These are phyloP conservation scores for Drosophila greeni DNA, from an alignment of 2,888 invertebrate genomes.

Conservation along the genomic window DNA sequence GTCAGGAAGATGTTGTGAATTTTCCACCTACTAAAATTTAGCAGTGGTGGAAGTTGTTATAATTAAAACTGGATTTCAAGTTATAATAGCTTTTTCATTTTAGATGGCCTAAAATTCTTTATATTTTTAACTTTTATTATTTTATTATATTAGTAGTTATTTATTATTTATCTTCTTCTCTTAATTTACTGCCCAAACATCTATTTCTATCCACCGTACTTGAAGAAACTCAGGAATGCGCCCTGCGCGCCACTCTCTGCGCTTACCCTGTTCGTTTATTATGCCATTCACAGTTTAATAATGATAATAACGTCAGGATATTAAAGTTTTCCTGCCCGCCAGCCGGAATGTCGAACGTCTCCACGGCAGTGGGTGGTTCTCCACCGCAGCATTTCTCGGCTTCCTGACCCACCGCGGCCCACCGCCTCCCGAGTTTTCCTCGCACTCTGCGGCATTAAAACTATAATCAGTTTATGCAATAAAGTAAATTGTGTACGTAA, in stretches of 20 bases:
- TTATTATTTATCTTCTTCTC: not conserved
- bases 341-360: slow-evolving; percentile 43
- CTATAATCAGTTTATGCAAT: slow-evolving; percentile 73
- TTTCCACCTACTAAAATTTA: not conserved
- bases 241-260: slow-evolving; percentile 49
- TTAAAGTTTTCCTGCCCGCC: slow-evolving; percentile 69
- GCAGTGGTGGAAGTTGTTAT: not conserved
- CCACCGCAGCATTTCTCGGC: slow-evolving; percentile 1
- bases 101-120: too few species aligned
- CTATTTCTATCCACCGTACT: slow-evolving; percentile 24
- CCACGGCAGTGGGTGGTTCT: not conserved
- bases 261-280: slow-evolving; percentile 69
- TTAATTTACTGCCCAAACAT: not conserved
- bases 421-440: slow-evolving; percentile 12
- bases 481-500: slow-evolving; percentile 74
- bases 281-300: slow-evolving; percentile 74
- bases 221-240: slow-evolving; percentile 11
- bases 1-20: not conserved
- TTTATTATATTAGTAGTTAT: too few species aligned
- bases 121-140: too few species aligned
- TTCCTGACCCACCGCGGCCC: not conserved
- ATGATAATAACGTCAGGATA: slow-evolving; percentile 74
- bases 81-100: too few species aligned
- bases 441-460: slow-evolving; percentile 60
- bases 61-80: too few species aligned